Base-by-base conservation (phyloP, 2,797 vertebrate species). In the Loris lydekkerianus region DNA sequence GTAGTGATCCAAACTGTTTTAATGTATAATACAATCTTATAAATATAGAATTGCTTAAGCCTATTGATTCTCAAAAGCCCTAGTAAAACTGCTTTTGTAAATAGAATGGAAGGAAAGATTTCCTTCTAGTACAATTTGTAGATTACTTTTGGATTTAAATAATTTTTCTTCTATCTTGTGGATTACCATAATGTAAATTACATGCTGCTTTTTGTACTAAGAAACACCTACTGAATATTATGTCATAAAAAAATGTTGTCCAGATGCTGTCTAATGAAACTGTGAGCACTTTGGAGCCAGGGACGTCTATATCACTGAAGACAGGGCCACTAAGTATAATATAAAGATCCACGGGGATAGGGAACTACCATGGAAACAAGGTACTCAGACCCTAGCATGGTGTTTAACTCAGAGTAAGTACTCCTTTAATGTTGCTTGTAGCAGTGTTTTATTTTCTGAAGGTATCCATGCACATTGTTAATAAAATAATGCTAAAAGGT, bases 21-120 rank as follows among this genome's bases (percentile, higher is more conserved):
- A 80, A 84, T 53, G 10, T 93, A 78, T 7, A 95, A 82, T 97
- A 75, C 83, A 91, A 70, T 94, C 70, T 93, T 96, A 60, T 29
- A 89, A 90, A 82, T 86, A 37, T 90, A 61, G 78, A 94, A 95
- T 90, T 18, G 86, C 4, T 88, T 96, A 95, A 88, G 43, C 18
- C 37, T 86, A 85, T 72, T 89, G 29, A 90, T 94, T 91, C 43
- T 88, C 25, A 43, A 86, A 90, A 89, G 6, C 37, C 56, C n/a
- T 94, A 27, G 7, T 70, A 87, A 93, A 77, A 77, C 40, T 76
- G 10, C n/a, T 76, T 93, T 85, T 78, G 20, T 43, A 73, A 29
- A 90, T 37, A 93, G 46, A 87, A 96, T 87, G 43, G 31, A 85
- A 90, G 27, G 13, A 58, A 86, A 81, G 27, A 63, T 96, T 96